Percentiles rank a stretch among this genome's conserved stretches.
phyloP scores from a whole-genome alignment of 2,113 vertebrate genomes.

The Serinus canaria region DNA sequence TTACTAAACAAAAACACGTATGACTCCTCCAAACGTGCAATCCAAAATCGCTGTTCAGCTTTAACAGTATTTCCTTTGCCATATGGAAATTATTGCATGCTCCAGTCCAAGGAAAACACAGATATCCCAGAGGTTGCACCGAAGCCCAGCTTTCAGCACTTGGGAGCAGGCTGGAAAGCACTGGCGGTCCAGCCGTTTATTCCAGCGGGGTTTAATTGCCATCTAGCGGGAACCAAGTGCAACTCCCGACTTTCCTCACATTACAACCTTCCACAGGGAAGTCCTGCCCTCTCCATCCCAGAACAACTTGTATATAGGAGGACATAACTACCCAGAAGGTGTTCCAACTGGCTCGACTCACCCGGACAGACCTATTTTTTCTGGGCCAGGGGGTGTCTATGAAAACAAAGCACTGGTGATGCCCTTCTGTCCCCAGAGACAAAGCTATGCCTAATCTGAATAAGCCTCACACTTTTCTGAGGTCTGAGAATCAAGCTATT shows the following conservation, averaged over 20 bases:
- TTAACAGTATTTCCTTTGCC: conserved; percentile 34
- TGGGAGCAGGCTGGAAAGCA: not conserved
- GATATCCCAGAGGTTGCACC: not conserved
- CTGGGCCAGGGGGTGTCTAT: not conserved
- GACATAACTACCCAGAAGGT: not conserved
- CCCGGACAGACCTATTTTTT: not conserved
- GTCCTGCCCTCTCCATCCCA: not conserved
- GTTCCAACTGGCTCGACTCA: not conserved
- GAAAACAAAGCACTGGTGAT: not conserved
- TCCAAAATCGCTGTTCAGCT: conserved; percentile 1
- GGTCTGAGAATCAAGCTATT: not conserved
- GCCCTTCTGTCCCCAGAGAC: not conserved
- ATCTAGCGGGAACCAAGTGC: conserved; percentile 5
- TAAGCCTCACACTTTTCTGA: not conserved
- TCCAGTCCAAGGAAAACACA: conserved; percentile 40
- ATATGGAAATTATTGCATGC: conserved; percentile 14
- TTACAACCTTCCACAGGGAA: not conserved
- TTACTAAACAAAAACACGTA: not conserved
- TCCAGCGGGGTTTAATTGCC: conserved; percentile 17
- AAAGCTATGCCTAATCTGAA: not conserved
- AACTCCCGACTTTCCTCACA: not conserved
- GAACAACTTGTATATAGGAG: not conserved
- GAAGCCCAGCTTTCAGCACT: not conserved
- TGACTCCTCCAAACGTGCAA: conserved; percentile 20
- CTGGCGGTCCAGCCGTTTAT: accelerated